A percentile compares a stretch with the other conserved stretches of the same genome.
Evolutionary conservation across 1,140 invertebrate genomes (phyloP).

Genomic region (Delia radicum): DNA sequence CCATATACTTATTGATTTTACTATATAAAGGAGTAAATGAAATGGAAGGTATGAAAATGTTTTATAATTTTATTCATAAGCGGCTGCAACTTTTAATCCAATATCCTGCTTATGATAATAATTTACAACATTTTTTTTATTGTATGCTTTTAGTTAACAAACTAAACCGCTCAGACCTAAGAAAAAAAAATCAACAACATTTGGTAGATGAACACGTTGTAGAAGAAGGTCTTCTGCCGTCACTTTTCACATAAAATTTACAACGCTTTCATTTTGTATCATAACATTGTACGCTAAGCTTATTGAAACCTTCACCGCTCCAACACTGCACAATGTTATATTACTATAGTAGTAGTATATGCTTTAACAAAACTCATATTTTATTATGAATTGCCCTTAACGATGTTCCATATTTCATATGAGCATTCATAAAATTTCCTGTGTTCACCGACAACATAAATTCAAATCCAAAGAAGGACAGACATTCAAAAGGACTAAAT

Average conservation of each 20-base stretch:
- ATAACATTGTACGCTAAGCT: conserved; percentile 23
- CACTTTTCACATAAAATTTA: background rate
- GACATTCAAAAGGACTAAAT: background rate
- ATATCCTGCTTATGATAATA: conserved; percentile 52
- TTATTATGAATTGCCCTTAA: conserved; percentile 56
- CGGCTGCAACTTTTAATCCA: conserved; percentile 41
- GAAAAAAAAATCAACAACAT: background rate
- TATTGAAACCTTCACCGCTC: conserved; percentile 26
- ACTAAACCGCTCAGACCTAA: background rate
- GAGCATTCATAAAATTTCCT: conserved; percentile 49
- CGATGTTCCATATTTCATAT: conserved; percentile 54
- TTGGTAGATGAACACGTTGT: background rate
- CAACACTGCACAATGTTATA: background rate
- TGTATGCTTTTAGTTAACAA: background rate
- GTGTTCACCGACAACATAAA: conserved; percentile 8
- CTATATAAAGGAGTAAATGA: background rate
- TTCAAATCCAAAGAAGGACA: background rate
- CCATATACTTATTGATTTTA: too few relatives aligned
- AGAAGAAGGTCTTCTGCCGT: background rate
- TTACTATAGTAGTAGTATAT: background rate
- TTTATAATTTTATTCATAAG: background rate
- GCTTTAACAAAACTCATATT: conserved; percentile 35
- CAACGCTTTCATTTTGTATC: background rate
- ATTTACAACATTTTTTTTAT: conserved; percentile 34
- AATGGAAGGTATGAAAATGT: background rate